Conservation (phyloP, 2,113 vertebrate genomes). For the Bolborhynchus lineola region DNA sequence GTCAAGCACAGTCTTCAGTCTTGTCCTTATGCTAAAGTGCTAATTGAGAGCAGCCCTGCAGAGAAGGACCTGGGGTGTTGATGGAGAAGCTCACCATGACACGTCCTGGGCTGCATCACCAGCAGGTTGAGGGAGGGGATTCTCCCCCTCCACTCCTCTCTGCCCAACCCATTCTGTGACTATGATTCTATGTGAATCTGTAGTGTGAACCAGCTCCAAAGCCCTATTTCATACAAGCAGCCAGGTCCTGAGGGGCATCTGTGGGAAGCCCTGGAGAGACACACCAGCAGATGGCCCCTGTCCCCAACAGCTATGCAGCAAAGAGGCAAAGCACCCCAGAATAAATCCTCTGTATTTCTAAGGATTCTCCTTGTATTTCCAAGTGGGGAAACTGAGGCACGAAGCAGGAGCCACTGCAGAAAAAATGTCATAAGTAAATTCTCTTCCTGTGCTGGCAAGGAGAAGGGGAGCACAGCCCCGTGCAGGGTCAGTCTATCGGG, state of each 20-base stretch:
- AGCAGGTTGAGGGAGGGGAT: background rate
- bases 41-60: background rate
- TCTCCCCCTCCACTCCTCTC: background rate
- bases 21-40: background rate
- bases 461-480: background rate
- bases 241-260: background rate
- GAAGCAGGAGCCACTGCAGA: background rate
- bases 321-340: background rate
- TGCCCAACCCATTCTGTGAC: background rate
- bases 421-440: background rate
- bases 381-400: background rate
- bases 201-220: background rate
- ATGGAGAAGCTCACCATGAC: background rate
- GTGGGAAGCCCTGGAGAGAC: background rate
- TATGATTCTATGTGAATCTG: background rate
- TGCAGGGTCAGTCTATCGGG: background rate
- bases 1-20: rapidly evolving
- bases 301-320: background rate
- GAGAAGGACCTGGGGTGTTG: background rate
- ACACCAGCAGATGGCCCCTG: background rate
- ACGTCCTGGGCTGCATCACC: background rate
- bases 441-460: background rate
- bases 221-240: background rate
- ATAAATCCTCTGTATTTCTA: background rate
- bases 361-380: background rate